Percentiles rank a stretch among this genome's conserved stretches.
Evolutionary conservation across 2,113 vertebrate species (phyloP).

Genomic region (Mormoops blainvillei): DNA sequence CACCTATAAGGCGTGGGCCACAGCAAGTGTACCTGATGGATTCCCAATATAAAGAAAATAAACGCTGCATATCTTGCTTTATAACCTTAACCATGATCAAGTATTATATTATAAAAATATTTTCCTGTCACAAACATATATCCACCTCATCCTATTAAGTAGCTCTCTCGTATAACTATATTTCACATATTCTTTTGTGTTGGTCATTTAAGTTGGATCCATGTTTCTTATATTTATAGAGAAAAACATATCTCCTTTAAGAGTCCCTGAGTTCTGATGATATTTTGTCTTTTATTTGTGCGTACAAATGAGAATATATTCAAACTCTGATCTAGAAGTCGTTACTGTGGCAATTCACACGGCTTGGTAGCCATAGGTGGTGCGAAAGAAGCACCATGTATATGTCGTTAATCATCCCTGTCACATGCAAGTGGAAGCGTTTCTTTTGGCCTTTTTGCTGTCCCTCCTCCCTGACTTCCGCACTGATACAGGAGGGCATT

Average conservation of each 20-base stretch:
- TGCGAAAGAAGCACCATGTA: background rate
- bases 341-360: background rate
- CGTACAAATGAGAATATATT: background rate
- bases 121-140: background rate
- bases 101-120: background rate
- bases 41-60: background rate
- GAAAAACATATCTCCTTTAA: background rate
- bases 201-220: background rate
- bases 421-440: too few species aligned
- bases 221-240: conserved; percentile 13
- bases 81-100: background rate
- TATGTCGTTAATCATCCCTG: conserved; percentile 34
- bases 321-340: background rate
- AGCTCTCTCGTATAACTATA: background rate
- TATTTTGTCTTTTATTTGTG: background rate
- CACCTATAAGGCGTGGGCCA: too few species aligned
- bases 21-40: too few species aligned
- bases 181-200: background rate
- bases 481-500: background rate
- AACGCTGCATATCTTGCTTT: background rate
- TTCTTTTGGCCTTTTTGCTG: too few species aligned
- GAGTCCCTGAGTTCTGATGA: background rate
- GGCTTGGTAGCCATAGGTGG: background rate
- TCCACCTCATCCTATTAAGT: background rate
- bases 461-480: too few species aligned